Base-by-base conservation (phyloP, 2,113 vertebrate genomes). In the Tonatia bakeri region DNA sequence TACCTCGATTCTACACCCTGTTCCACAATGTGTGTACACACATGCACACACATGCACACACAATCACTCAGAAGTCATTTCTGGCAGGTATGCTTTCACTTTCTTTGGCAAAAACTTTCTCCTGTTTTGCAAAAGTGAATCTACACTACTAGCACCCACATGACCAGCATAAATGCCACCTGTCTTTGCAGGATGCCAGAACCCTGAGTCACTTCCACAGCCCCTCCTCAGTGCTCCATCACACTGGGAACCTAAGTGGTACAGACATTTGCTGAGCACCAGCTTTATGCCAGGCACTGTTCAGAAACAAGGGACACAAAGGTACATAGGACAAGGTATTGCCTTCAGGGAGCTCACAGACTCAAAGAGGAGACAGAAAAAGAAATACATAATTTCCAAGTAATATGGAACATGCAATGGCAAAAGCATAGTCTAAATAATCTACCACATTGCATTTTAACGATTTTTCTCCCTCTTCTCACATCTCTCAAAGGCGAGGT, bases 41-140 rank as follows among this genome's bases (percentile, higher is more conserved):
- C n/a, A 26, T 24, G 6, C n/a, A 52, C 5, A 5, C 28, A 61
- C 72, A 26, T 10, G 36, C 31, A 75, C 19, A 19, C 17, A 87
- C 33, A 87, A 20, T 19, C 77, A 59, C 36, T 73, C 50, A 69
- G 86, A 93, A 93, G 40, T 28, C 16, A 75, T 54, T 19, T 64
- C 56, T 28, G 20, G 56, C 36, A 76, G 83, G 65, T 33, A 31
- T 20, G 24, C 33, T 93, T 85, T 77, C 75, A 52, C 54, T 80
- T 94, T 87, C 52, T 84, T 67, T 65, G 36, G 72, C 70, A 61
- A 95, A 90, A 76, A 90, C 61, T 93, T 92, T 80, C 79, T 87
- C 54, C 86, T 2, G 1, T 70, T 52, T 73, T 94, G 72, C 43
- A 81, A 73, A 95, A 24, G 17, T 17, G 43, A 95, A 82, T 20